Evolutionary conservation across 2,888 invertebrate genomes (phyloP), one percentile per base, ranked within the genome.

Genomic region (Ophion ventricosus): DNA sequence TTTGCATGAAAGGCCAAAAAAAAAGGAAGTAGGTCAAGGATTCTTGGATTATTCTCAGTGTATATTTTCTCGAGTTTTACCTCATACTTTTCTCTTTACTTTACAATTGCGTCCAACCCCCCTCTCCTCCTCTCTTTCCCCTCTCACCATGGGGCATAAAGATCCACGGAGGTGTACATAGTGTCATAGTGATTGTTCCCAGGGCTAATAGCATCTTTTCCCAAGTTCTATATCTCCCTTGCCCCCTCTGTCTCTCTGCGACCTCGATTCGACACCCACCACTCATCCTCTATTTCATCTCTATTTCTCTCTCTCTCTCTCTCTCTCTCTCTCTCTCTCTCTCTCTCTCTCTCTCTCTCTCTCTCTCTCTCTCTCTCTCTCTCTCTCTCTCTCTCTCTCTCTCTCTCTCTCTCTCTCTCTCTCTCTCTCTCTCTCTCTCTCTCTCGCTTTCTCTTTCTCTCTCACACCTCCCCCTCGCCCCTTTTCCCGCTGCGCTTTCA

Each of bases 11-110:
- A 54, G 40, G 43, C 35, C 11, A 57, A 14, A 20, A 57, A 40
- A 73, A 14, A 84, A 84, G 72, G 14, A 84, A 84, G 72, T 79
- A 26, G 84, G 82, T 84, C 84, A 82, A 84, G 82, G 79, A 82
- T 82, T 82, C 56, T 61, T 57, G 78, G 59, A 82, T 82, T 72
- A 72, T 84, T 81, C 79, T 57, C 63, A 49, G 35, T 25, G 75
- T 74, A 57, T 54, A 49, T 54, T 74, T 72, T 64, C n/a, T 3
- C 26, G 11, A 17, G 7, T 10, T 70, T 69, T 29, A 1, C 25
- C 76, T n/a, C 40, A 17, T 66, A 29, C 17, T 43, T 83, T 72
- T 56, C 29, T 49, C 61, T 54, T 67, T 69, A 5, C 66, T 43
- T 69, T 4, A 25, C 43, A 61, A 66, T 49, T 43, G 26, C 23